Evolutionary conservation across 2,113 vertebrate genomes (phyloP), one percentile per base, ranked within the genome.

Genomic region (Grammomys dolichurus): DNA sequence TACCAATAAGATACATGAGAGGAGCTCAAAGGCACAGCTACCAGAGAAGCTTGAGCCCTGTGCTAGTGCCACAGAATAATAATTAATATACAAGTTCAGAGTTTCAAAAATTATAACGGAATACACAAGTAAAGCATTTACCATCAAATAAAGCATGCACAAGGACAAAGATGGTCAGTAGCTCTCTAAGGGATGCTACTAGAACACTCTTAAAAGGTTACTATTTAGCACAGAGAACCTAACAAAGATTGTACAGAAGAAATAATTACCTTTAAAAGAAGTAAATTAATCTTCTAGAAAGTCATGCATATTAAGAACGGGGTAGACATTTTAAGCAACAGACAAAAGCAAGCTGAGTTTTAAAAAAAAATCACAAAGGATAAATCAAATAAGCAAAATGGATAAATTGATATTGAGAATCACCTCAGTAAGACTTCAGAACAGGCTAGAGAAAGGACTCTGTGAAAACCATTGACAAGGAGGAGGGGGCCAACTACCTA

Each of bases 251-350:
- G 0, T 17, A 31, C 54, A 22, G 93, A 70, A 87, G 11, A 87
- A 96, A 94, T 1, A 13, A 14, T 43, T 14, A 67, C 78, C 92
- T 91, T 90, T 82, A 16, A 91, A 81, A 94, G 22, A 78, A 92
- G 69, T 28, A 88, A 97, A 95, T 56, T 58, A 94, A 84, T 80
- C 7, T 28, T 73, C 31, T 19, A 91, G 70, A 89, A 94, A 87
- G 31, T 70, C 1, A 87, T 46, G 3, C 2, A 72, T 81, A 95
- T 87, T 89, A 91, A 84, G 43, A 84, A 93, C 1, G 5, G 51
- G 70, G 33, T 76, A 43, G 7, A 85, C 78, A 89, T 13, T 78
- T 82, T 69, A 90, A 95, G 51, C 28, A 93, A 51, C n/a, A 93
- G 56, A 81, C 4, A 70, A 94, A 94, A 94, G 56, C 14, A 93